Base-by-base conservation (phyloP, 2,113 vertebrate genomes). In the Notothenia rossii region DNA sequence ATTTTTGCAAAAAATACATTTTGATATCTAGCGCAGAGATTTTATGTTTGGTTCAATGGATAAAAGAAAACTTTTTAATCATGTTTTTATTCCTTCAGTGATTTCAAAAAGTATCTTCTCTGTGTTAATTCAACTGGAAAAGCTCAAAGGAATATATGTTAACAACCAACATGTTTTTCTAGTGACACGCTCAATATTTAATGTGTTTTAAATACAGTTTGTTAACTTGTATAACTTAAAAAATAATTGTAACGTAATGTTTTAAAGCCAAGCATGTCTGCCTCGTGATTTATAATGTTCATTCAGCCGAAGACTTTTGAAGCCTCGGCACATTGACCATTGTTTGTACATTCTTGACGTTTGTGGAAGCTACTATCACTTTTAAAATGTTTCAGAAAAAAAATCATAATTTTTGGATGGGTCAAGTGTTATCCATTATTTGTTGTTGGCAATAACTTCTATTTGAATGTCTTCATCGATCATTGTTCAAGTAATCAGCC, bases 161-260 rank as follows among this genome's bases (percentile, higher is more conserved):
- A 82, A 85, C 59, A 85, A 62, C 69, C n/a, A 22, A 82, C 75
- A 75, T 79, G 81, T 83, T 92, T 92, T 91, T 85, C 83, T 91
- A 91, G 87, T 83, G 78, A 88, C 81, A 85, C 87, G 82, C 85
- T 91, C 79, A 81, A 82, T 94, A 93, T 95, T 94, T 91, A 94
- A 93, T 93, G 88, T 92, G 85, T 93, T 92, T 88, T 90, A 84
- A 87, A 83, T 89, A 87, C 85, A 80, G 85, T 91, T 93, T 86
- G 85, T 91, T 91, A 89, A 92, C 83, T 90, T 91, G 88, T 87
- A 86, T 93, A 92, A 93, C 85, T 29, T 94, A 91, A 90, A 91
- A 91, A 82, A 85, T 83, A 88, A 92, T 65, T 86, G 88, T 91
- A 86, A 83, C 62, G 84, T 90, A 82, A 83, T 93, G 84, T 93